Base-by-base conservation (phyloP, 2,888 invertebrate species). In the Pyralis farinalis region DNA sequence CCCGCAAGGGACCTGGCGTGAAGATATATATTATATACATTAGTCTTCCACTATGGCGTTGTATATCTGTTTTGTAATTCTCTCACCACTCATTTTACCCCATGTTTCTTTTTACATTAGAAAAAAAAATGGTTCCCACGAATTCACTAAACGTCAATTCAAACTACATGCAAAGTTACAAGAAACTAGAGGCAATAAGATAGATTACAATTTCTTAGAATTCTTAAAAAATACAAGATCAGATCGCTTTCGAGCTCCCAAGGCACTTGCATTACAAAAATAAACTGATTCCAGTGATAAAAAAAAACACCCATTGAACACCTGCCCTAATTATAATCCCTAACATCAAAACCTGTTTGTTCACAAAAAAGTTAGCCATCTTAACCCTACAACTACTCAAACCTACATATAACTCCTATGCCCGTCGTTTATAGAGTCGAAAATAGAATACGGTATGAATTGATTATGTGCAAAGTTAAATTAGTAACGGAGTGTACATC, bases 311-410 rank as follows among this genome's bases (percentile, higher is more conserved):
- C 63, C 72, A 68, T 65, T 68, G 79, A 68, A 74, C 82, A 82
- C 82, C 82, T 82, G 82, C 71, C 74, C 80, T 78, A 81, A 82
- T 81, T 79, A 78, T 62, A 55, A 65, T 61, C 63, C 75, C 72
- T 71, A 74, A 60, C 58, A 58, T 63, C 51, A 53, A 55, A 80
- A 81, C 79, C 74, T 63, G 82, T 78, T 75, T 63, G 44, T 52
- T 51, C 55, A 50, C 58, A 54, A 50, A 47, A 60, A 49, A 51
- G 51, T 44, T 54, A 47, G 49, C 57, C 51, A 57, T 39, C 47
- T 40, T 50, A 49, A 31, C 40, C 34, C 34, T 28, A 33, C 43
- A 34, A 8, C 9, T 35, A 12, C 34, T 27, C 31, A 35, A 33
- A n/a, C 12, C 25, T 25, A 25, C 28, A 1, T 11, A 0, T 45